Base-by-base conservation (phyloP, 2,888 invertebrate species). In the Xestia sexstrigata region DNA sequence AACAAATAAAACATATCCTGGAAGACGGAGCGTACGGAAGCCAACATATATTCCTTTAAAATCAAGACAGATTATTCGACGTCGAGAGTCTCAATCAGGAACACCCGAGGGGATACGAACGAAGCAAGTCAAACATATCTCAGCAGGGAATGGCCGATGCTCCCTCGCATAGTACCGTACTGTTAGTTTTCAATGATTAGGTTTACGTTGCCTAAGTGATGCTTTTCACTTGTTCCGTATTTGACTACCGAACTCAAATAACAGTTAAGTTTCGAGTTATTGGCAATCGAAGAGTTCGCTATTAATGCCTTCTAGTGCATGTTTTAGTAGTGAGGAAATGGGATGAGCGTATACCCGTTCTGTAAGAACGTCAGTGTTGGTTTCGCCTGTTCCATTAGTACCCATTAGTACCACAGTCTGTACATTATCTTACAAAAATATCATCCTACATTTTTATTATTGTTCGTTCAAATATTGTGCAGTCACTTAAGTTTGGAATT, bases 161-260 rank as follows among this genome's bases (percentile, higher is more conserved):
- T 83, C 60, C 85, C 81, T 78, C 66, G 83, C 89, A 91, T 77
- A 66, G 17, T 60, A 73, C 11, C 1, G 26, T 35, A 86, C 90
- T 93, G 92, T 95, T 95, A 92, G 92, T 91, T 92, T 92, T 91
- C 90, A 89, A 93, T 94, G 93, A 95, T 94, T 93, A 92, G 89
- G 93, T 94, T 93, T 94, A 89, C 93, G 89, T 90, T 92, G 84
- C 84, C 89, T 89, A 89, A 91, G 90, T 90, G 92, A 93, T 93
- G 89, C 90, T 84, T 88, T 87, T 80, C 81, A 81, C 81, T 88
- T 89, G 86, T 86, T 91, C 88, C 89, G 84, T 93, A 90, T 93
- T 93, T 93, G 90, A 90, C 79, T 89, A 87, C 82, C 73, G 68
- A 92, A 92, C 82, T 92, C 90, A 92, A 92, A 92, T 90, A 91